Base-by-base conservation (phyloP, 2,888 invertebrate species). In the Euplagia quadripunctaria region DNA sequence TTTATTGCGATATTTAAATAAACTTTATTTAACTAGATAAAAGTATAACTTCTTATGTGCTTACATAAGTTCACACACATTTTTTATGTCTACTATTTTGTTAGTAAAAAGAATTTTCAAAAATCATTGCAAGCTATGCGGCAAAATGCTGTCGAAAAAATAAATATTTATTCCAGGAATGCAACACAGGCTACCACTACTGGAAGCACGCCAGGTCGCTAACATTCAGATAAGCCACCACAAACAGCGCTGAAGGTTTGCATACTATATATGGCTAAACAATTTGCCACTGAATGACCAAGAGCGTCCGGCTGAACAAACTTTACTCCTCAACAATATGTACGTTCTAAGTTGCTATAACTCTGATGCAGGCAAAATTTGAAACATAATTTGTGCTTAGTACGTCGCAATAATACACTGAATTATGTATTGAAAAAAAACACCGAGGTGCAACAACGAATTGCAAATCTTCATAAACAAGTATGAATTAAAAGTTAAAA, bases 211-310 rank as follows among this genome's bases (percentile, higher is more conserved):
- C 49, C 65, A 65, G 49, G 49, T 64, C 52, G 65, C 42, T 43
- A 55, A 65, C 46, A 65, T 65, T 65, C 64, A 71, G 42, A 52
- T 51, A 52, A 52, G 52, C 41, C 20, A 46, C 46, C 16, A 64
- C 31, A 64, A 52, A 51, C 64, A 46, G 43, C 58, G 58, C 42
- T 69, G 55, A 69, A 69, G 43, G 61, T 69, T 58, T 58, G 43
- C 20, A 31, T 31, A 61, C 31, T 61, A 61, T 61, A 16, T 31
- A 61, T 31, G 14, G 31, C 61, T 61, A 61, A 61, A 61, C 61
- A 14, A 31, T 61, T 61, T 31, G 14, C 31, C 20, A 68, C n/a
- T 74, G 69, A 76, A 76, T 31, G 61, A 61, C 61, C 31, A 61
- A 61, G 61, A 31, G 31, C 31, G 20, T 61, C 61, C 61, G 31